phyloP scores from a whole-genome alignment of 2,797 vertebrate species.

The Clarias pachynema region DNA sequence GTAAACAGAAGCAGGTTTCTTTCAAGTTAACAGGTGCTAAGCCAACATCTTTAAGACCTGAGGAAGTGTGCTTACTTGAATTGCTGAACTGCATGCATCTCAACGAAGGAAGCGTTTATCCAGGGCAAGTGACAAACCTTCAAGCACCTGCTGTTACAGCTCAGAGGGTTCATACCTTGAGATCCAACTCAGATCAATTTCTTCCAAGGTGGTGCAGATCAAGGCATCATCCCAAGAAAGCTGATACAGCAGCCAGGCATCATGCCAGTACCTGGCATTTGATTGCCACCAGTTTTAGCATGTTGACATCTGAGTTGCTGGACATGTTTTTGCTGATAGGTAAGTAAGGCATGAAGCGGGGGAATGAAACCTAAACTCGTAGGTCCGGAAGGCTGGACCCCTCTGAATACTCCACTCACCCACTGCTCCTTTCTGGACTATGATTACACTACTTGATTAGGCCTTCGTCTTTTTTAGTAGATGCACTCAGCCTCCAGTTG shows the following conservation, averaged over 20 bases:
- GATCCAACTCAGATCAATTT: constrained; percentile 41
- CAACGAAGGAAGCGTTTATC: not conserved
- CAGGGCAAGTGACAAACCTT: constrained; percentile 25
- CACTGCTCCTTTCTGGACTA: constrained; percentile 60
- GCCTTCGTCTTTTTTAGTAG: constrained; percentile 73
- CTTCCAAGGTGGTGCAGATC: constrained; percentile 60
- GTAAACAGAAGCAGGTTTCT: constrained; percentile 28
- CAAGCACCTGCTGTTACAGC: constrained; percentile 50
- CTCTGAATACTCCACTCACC: constrained; percentile 63
- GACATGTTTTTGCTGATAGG: constrained; percentile 74
- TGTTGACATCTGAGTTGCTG: constrained; percentile 73
- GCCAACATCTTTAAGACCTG: constrained; percentile 5
- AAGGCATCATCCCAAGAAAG: constrained; percentile 72
- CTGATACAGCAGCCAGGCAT: constrained; percentile 58
- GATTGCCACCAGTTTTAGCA: constrained; percentile 77
- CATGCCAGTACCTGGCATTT: constrained; percentile 68
- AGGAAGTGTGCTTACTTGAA: not conserved
- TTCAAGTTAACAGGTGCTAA: constrained; percentile 41
- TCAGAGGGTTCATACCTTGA: constrained; percentile 43
- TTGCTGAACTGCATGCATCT: not conserved
- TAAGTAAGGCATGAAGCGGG: constrained; percentile 60
- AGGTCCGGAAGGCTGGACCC: constrained; percentile 67
- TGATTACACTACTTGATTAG: constrained; percentile 71
- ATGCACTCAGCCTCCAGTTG: constrained; percentile 49
- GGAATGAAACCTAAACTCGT: constrained; percentile 65